Percentiles rank a stretch among this genome's conserved stretches.
Conservation (phyloP, 2,113 vertebrate genomes). For the Platichthys stellatus region DNA sequence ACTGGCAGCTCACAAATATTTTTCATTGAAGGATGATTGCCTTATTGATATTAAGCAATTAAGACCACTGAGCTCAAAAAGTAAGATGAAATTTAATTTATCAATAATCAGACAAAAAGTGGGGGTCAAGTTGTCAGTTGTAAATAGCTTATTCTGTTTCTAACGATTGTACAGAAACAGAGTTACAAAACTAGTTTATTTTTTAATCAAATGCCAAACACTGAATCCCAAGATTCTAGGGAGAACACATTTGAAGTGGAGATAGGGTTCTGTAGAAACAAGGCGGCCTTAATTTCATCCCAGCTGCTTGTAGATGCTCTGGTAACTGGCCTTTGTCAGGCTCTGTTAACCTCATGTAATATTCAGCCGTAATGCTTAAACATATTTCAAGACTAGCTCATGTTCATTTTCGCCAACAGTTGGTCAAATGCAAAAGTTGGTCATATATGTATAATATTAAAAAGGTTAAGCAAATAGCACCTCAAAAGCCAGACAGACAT, state of each 20-base stretch:
- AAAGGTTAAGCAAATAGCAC: neutral
- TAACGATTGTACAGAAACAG: slow-evolving; percentile 18
- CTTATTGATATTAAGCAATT: too few relatives aligned
- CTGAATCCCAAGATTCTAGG: neutral
- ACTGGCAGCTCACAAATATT: too few relatives aligned
- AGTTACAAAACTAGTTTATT: slow-evolving; percentile 18
- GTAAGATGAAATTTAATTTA: slow-evolving; percentile 39
- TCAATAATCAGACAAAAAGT: slow-evolving; percentile 30
- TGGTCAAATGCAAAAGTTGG: neutral
- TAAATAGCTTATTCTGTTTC: slow-evolving; percentile 9
- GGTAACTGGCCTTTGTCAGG: neutral
- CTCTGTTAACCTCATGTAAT: neutral
- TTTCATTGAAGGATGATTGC: too few relatives aligned
- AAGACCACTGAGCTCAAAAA: slow-evolving; percentile 28
- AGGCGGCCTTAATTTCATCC: neutral
- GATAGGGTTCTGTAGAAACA: neutral
- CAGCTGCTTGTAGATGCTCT: neutral
- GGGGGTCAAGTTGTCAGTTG: neutral
- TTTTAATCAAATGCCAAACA: slow-evolving; percentile 9
- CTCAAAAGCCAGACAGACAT: neutral
- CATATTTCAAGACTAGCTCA: neutral
- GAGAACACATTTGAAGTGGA: neutral
- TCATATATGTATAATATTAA: slow-evolving; percentile 8
- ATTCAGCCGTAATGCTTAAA: neutral
- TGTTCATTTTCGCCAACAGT: neutral